Conservation (phyloP, 2,888 invertebrate species). For the Nomada ruficornis region DNA sequence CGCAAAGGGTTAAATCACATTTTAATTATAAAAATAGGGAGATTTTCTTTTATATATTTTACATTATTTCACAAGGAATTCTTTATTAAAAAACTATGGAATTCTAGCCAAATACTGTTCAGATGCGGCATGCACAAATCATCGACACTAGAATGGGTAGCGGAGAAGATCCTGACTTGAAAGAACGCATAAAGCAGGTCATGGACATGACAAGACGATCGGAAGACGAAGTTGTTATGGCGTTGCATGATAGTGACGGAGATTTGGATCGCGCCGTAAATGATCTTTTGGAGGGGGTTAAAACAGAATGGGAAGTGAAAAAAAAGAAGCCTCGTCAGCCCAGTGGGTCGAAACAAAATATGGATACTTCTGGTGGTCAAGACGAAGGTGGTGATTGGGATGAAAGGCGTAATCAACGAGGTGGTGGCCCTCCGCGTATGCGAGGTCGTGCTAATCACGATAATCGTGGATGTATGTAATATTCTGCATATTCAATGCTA, state of each 20-base stretch:
- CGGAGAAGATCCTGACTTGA: constrained; percentile 87
- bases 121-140: constrained; percentile 93
- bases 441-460: constrained; percentile 85
- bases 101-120: constrained; percentile 85
- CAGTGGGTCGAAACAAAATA: constrained; percentile 83
- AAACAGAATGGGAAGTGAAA: constrained; percentile 95
- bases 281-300: constrained; percentile 90
- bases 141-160: constrained; percentile 89
- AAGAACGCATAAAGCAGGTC: constrained; percentile 91
- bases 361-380: constrained; percentile 83
- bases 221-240: constrained; percentile 96
- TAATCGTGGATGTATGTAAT: constrained; percentile 85
- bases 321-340: constrained; percentile 93
- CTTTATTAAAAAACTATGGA: constrained; percentile 37
- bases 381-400: constrained; percentile 85
- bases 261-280: constrained; percentile 94
- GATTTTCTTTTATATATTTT: not conserved
- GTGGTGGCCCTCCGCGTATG: constrained; percentile 83
- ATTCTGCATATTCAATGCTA: not conserved
- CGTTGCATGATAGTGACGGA: constrained; percentile 96
- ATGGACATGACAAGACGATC: constrained; percentile 96
- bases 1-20: not conserved
- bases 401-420: constrained; percentile 81
- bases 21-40: not conserved
- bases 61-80: constrained; percentile 1